Conservation (phyloP, 2,113 vertebrate genomes). For the Microtus oregoni region DNA sequence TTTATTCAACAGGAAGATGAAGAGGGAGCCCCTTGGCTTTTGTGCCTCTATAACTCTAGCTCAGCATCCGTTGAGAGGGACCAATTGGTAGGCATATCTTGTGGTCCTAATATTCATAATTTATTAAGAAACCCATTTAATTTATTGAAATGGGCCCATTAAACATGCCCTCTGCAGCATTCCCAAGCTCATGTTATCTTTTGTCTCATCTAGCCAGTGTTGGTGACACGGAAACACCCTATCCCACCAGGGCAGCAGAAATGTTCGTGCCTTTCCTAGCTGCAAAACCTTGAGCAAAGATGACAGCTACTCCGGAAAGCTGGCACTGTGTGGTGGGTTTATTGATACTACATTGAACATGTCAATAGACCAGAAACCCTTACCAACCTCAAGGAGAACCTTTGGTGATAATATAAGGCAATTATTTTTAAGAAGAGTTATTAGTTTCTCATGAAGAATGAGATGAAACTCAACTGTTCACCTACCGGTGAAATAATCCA, state of each 20-base stretch:
- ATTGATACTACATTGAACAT: not conserved
- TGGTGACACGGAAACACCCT: not conserved
- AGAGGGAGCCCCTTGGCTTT: slow-evolving; percentile 8
- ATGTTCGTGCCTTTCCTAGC: not conserved
- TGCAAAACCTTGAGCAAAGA: not conserved
- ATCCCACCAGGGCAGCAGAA: not conserved
- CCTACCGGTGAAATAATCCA: not conserved
- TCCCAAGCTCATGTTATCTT: not conserved
- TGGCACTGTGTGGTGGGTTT: not conserved
- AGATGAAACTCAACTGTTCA: not conserved
- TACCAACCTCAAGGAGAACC: not conserved
- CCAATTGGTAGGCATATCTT: not conserved
- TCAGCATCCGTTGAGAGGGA: not conserved
- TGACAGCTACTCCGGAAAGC: not conserved
- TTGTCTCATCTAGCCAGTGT: not conserved
- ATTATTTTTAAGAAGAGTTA: slow-evolving; percentile 16
- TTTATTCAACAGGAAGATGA: slow-evolving; percentile 47
- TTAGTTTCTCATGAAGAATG: slow-evolving; percentile 6
- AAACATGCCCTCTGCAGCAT: not conserved
- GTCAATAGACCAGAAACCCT: not conserved
- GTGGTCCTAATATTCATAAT: slow-evolving; percentile 36
- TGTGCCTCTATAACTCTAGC: not conserved
- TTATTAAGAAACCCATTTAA: slow-evolving; percentile 24
- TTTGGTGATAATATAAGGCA: not conserved
- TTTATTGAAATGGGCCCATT: slow-evolving; percentile 7